A percentile compares a stretch with the other conserved stretches of the same genome.
Evolutionary conservation across 2,888 invertebrate species (phyloP).

Genomic region (Hypomecis atomaria): DNA sequence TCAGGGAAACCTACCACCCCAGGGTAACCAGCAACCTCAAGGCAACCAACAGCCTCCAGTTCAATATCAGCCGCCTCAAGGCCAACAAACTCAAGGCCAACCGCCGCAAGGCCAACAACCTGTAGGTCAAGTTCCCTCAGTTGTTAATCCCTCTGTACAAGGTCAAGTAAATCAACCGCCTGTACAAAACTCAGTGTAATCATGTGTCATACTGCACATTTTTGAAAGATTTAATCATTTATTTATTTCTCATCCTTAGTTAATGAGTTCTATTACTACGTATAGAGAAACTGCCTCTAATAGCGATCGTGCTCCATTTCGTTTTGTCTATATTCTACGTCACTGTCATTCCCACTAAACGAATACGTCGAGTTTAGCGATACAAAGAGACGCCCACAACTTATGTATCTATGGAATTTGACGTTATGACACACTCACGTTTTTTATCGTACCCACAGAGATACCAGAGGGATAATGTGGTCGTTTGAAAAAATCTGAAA

Average conservation of each 20-base stretch:
- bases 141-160: not conserved
- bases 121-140: not conserved
- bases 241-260: conserved; percentile 2
- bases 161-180: conserved; percentile 4
- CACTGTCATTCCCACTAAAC: too few relatives aligned
- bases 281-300: too few relatives aligned
- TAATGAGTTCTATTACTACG: too few relatives aligned
- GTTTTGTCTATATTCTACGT: too few relatives aligned
- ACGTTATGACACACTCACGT: too few relatives aligned
- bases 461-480: too few relatives aligned
- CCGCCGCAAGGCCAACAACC: conserved; percentile 1
- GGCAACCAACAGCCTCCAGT: conserved; percentile 23
- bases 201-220: not conserved
- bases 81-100: conserved; percentile 7
- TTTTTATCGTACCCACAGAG: too few relatives aligned
- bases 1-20: conserved; percentile 41
- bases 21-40: conserved; percentile 45
- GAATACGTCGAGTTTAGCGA: too few relatives aligned
- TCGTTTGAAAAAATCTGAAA: too few relatives aligned
- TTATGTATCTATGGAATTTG: too few relatives aligned
- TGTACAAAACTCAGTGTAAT: conserved; percentile 1
- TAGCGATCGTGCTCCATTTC: too few relatives aligned
- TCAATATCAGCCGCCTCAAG: conserved; percentile 33
- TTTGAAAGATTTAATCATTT: not conserved
- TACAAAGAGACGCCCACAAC: too few relatives aligned